A percentile compares a stretch with the other conserved stretches of the same genome.
Conservation (phyloP, 2,888 invertebrate species). For the Parapristionchus giblindavisi region DNA sequence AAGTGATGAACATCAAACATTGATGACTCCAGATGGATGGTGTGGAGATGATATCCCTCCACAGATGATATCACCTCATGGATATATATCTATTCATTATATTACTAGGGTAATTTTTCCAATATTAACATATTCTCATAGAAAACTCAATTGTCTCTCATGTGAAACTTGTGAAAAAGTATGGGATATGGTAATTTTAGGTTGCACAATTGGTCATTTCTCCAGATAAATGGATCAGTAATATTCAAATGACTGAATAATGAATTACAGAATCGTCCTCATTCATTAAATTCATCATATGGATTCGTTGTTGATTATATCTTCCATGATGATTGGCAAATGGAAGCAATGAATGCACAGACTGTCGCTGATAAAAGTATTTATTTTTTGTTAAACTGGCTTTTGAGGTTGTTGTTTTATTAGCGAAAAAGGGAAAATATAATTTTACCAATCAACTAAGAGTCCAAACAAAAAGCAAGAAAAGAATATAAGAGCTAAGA, state of each 20-base stretch:
- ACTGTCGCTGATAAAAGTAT: slow-evolving; percentile 52
- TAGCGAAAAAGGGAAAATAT: no score
- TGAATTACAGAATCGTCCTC: not conserved
- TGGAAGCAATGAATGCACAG: slow-evolving; percentile 53
- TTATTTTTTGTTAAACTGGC: not conserved
- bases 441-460: no score
- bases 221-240: no score
- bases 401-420: no score
- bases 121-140: no score
- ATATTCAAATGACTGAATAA: not conserved
- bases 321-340: slow-evolving; percentile 57
- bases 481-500: no score
- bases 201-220: no score
- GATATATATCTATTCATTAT: slow-evolving; percentile 13
- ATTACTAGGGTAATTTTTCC: slow-evolving; percentile 19
- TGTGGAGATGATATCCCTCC: slow-evolving; percentile 12
- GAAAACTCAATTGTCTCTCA: no score
- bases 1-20: not conserved
- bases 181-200: no score
- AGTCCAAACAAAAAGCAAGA: no score
- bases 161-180: no score
- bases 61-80: not conserved
- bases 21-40: slow-evolving; percentile 1
- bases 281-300: slow-evolving; percentile 17
- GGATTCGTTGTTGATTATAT: slow-evolving; percentile 54